Base-by-base conservation (phyloP, 2,888 invertebrate species). In the Epinotia demarniana region DNA sequence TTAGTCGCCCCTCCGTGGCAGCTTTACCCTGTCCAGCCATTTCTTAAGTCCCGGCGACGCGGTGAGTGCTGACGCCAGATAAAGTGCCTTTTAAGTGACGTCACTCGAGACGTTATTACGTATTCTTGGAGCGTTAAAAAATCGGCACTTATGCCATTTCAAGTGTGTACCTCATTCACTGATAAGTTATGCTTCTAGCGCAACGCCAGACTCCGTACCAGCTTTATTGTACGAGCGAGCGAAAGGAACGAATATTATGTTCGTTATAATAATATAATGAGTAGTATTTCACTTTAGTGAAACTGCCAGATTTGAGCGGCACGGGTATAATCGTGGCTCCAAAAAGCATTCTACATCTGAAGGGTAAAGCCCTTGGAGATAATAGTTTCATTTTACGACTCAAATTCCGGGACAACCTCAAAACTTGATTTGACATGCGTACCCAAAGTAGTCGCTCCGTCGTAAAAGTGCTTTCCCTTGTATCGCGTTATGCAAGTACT, bases 401-500 rank as follows among this genome's bases (percentile, higher is more conserved):
- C 43, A 58, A 27, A 68, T 58, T 58, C 43, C 27, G 43, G 19
- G 43, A 58, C 58, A 46, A 69, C 58, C 46, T 46, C 69, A 69
- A 69, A 53, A 69, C 69, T 69, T 69, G 58, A 67, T 64, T 64
- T 18, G 39, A 57, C 23, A 69, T 23, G 58, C 58, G 69, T 46
- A 23, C 69, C 46, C 58, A 13, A 55, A 68, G 49, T 63, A 63
- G 63, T 39, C 8, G 39, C 43, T 27, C 3, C 23, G 19, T 46
- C 63, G 75, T 82, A 81, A 80, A 83, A 86, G 86, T 85, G 86
- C 84, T 82, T 87, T 87, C 80, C 75, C 82, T 80, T 86, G 87
- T 87, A 81, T 62, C 72, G 74, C 77, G 75, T 76, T 77, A 69
- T 75, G 79, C 73, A 67, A 71, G 71, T 57, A 55, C 12, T 67